Evolutionary conservation across 2,113 vertebrate species (phyloP).

Genomic region (Amphiprion percula): DNA sequence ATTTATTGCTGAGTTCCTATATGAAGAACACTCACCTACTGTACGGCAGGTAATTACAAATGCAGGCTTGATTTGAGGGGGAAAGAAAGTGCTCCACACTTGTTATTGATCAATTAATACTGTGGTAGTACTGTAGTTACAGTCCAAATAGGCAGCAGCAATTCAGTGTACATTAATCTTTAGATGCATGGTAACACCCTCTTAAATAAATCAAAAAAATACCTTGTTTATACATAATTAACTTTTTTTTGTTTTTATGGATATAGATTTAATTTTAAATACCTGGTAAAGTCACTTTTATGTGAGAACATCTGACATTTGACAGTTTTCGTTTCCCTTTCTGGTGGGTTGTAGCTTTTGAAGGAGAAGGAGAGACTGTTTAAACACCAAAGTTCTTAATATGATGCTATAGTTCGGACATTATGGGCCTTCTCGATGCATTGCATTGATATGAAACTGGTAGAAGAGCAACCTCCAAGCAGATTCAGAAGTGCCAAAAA

Average conservation of each 20-base stretch:
- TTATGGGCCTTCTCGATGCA: too few species aligned
- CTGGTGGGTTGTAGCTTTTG: too few species aligned
- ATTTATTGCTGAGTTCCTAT: constrained; percentile 59
- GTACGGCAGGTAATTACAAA: constrained; percentile 67
- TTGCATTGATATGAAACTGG: too few species aligned
- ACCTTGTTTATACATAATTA: not conserved
- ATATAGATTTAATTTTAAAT: not conserved
- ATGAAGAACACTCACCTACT: constrained; percentile 61
- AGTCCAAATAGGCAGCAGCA: not conserved
- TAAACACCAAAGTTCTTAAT: too few species aligned
- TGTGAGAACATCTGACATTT: too few species aligned
- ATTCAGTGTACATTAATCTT: not conserved
- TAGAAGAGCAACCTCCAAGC: too few species aligned
- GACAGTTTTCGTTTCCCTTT: too few species aligned
- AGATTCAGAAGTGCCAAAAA: too few species aligned
- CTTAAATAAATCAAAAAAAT: too few species aligned
- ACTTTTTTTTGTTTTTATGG: not conserved
- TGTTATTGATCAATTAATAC: constrained; percentile 64
- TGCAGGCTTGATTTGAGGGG: constrained; percentile 67
- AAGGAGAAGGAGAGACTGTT: too few species aligned
- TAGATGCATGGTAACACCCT: not conserved
- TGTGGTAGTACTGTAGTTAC: constrained; percentile 8
- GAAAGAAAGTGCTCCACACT: constrained; percentile 29
- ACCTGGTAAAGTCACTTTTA: not conserved
- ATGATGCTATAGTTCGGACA: too few species aligned